Conservation (phyloP, 1,140 invertebrate species). For the Patella vulgata region DNA sequence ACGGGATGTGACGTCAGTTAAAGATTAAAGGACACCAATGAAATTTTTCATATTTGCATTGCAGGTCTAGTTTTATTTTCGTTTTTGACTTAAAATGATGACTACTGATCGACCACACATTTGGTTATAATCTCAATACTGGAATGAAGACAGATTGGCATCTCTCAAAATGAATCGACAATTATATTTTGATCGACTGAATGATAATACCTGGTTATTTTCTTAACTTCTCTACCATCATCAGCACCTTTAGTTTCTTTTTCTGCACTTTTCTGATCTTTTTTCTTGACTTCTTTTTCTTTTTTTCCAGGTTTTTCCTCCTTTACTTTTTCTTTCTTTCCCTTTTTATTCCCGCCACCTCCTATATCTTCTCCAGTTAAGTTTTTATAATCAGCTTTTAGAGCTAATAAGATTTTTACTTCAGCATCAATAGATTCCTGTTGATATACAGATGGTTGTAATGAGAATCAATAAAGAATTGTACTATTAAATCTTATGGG, state of each 20-base stretch:
- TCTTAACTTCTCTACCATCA: constrained; percentile 54
- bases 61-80: too few relatives aligned
- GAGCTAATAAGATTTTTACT: constrained; percentile 72
- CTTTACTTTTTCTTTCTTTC: constrained; percentile 51
- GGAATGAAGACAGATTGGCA: too few relatives aligned
- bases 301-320: constrained; percentile 66
- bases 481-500: constrained; percentile 7
- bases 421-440: constrained; percentile 71
- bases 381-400: constrained; percentile 82
- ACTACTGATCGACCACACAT: too few relatives aligned
- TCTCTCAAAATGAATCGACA: too few relatives aligned
- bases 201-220: constrained; percentile 59
- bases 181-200: too few relatives aligned
- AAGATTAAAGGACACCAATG: too few relatives aligned
- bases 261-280: constrained; percentile 77
- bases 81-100: too few relatives aligned
- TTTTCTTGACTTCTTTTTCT: constrained; percentile 48
- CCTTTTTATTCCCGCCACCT: constrained; percentile 49
- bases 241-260: too few relatives aligned
- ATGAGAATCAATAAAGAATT: constrained; percentile 7
- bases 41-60: too few relatives aligned
- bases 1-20: too few relatives aligned
- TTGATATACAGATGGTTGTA: constrained; percentile 2
- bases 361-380: constrained; percentile 74
- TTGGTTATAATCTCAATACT: too few relatives aligned